Conservation (phyloP, 2,888 invertebrate genomes). For the Hirtodrosophila trivittata region DNA sequence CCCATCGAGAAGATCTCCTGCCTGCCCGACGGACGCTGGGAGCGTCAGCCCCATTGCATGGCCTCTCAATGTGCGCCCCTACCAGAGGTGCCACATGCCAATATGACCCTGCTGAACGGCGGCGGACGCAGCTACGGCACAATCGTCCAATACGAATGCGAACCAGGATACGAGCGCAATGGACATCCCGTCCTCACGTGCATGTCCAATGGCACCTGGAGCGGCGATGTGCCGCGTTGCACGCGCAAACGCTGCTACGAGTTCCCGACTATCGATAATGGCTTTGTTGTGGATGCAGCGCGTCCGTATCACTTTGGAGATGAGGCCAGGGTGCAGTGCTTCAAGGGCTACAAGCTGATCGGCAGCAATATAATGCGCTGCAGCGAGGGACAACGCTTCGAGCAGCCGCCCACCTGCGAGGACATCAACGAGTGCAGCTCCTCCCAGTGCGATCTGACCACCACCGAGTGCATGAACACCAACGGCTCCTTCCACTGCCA, state of each 20-base stretch:
- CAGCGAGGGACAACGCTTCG: conserved; percentile 92
- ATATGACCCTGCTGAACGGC: conserved; percentile 93
- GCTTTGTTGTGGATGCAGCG: conserved; percentile 91
- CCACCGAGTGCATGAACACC: conserved; percentile 95
- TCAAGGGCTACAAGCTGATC: conserved; percentile 93
- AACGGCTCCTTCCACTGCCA: conserved; percentile 95
- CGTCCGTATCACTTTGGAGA: conserved; percentile 93
- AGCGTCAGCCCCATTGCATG: conserved; percentile 94
- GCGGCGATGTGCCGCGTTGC: conserved; percentile 94
- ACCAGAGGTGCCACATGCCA: conserved; percentile 93
- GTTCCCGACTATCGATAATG: conserved; percentile 93
- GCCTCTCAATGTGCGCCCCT: conserved; percentile 96
- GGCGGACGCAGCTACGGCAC: conserved; percentile 97
- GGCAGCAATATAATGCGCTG: conserved; percentile 93
- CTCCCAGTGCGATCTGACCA: conserved; percentile 94
- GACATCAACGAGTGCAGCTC: conserved; percentile 95
- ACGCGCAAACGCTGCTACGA: conserved; percentile 86
- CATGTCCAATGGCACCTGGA: conserved; percentile 98
- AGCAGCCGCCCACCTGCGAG: conserved; percentile 93
- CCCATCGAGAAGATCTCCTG: conserved; percentile 95
- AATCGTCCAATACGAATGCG: conserved; percentile 95
- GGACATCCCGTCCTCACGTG: conserved; percentile 96
- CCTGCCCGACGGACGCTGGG: conserved; percentile 95
- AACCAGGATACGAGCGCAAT: conserved; percentile 93
- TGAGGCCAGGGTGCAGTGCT: conserved; percentile 95